Evolutionary conservation across 2,797 vertebrate genomes (phyloP), one percentile per base, ranked within the genome.

Genomic region (Huso huso): DNA sequence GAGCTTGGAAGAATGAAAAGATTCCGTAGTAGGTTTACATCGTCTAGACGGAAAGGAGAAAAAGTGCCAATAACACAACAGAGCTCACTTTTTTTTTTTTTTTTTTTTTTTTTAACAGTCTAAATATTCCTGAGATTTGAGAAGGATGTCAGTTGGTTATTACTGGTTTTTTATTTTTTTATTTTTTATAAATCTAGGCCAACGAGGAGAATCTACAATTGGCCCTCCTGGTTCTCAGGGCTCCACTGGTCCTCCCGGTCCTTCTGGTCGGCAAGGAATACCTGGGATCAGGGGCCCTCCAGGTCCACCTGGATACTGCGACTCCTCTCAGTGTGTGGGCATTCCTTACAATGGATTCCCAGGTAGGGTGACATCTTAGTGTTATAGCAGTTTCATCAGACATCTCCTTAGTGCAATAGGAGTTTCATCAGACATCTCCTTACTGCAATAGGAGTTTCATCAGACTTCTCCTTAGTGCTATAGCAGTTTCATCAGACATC

Each of bases 271-370:
- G 72, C 90, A 91, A 15, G 95, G 96, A 64, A 87, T 91, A 58
- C 82, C 86, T 0, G 96, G 96, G 7, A 79, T 93, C 71, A 88
- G 95, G 51, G 96, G 96, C 0, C 93, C 95, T 0, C 86, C 93
- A 0, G 96, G 96, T 23, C 89, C 94, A 60, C 75, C 94, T 15
- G 96, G 96, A 18, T 98, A 98, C 79, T 98, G 96, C 49, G 96
- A 99, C 82, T 97, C 96, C 5, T 98, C 96, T 63, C 93, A 95
- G 83, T 99, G 96, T 65, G 91, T 95, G 49, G 95, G 96, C 66
- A 96, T 98, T 74, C 93, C 92, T 63, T 99, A 99, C 90, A 97
- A 98, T 0, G 95, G 96, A 83, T 99, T 96, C 78, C 84, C 82
- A 91, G 95, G 96, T 98, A 90, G 0, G 93, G 76, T 48, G 37